Evolutionary conservation across 2,113 vertebrate species (phyloP), one percentile per base, ranked within the genome.

Genomic region (Potamarius usumacintae): DNA sequence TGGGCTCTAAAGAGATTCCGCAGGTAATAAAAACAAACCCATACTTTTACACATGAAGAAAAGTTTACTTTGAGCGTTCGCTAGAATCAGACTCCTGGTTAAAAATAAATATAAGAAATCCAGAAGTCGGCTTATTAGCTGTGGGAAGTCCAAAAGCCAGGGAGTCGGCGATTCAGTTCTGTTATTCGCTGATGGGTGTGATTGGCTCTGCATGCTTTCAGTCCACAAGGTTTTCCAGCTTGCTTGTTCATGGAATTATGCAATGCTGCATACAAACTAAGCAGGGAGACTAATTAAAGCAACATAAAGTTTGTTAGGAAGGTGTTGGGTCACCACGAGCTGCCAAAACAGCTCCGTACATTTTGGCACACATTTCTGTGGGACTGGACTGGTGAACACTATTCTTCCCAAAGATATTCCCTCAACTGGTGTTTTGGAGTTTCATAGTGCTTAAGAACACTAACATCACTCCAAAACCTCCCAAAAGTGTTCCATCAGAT

Each of bases 1-100:
- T 99, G 89, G 98, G 98, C 34, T 97, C 98, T 86, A 99, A 99
- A 92, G 97, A 98, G 90, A 97, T 99, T 76, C 98, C 98, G 0
- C 93, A 93, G 94, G 98, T 98, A 93, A 79, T 12, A 65, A 58
- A 81, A 4, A 58, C 22, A 1, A 34, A 67, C 77, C 22, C 8
- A 15, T 3, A 57, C 2, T 7, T 17, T 42, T n/a, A 60, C 18
- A 27, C 69, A 1, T 55, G 57, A 11, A 12, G 62, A 27, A 27
- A 27, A 17, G 27, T 48, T 50, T 17, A 17, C 15, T 34, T 12
- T 30, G 27, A 30, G 30, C 65, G 20, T 15, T 34, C 42, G 69
- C 34, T 42, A 18, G 20, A 48, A 48, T 42, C 7, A 72, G 20
- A 30, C 25, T 63, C 62, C 22, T 14, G 27, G 14, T 72, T 72